Base-by-base conservation (phyloP, 2,113 vertebrate genomes). In the Centropus bengalensis region DNA sequence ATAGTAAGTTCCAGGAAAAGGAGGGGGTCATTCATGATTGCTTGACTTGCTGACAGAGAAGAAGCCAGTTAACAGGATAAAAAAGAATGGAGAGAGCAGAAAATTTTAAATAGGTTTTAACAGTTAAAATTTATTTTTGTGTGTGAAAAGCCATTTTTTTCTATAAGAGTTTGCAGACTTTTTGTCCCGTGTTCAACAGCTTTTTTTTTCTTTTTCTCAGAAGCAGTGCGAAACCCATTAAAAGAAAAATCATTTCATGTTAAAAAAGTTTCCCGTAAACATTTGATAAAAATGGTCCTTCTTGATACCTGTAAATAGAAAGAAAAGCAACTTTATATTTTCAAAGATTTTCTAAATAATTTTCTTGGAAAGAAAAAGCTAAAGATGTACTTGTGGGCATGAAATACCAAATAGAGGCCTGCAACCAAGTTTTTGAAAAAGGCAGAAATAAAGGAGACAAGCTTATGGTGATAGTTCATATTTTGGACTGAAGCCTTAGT, bases 381-480 rank as follows among this genome's bases (percentile, higher is more conserved):
- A 54, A 26, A 52, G 14, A 55, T 24, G 8, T 9, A 30, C 10
- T 47, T 19, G 13, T 67, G 16, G 17, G 7, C 7, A 82, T 16
- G 12, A 0, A 1, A 55, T 80, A 52, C 7, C 0, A 2, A 80
- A 30, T 32, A 49, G 44, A 6, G 7, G 6, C 28, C 30, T 60
- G 81, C 14, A 71, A 45, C 6, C 10, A 74, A 68, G 5, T 3
- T 60, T 90, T 60, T 78, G 54, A 18, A 56, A 93, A 78, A 56
- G 4, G 4, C 17, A 64, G 56, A 64, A 76, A 49, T 28, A 78
- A 81, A 68, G 26, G 9, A 44, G 12, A 58, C 6, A 81, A 88
- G 51, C 6, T 74, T 77, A 93, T 74, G 74, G 15, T 40, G 33
- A 58, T 36, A 49, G 45, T 83, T 86, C 32, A 74, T 24, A 90